Evolutionary conservation across 1,140 invertebrate genomes (phyloP).

Genomic region (Melipona quadrifasciata): DNA sequence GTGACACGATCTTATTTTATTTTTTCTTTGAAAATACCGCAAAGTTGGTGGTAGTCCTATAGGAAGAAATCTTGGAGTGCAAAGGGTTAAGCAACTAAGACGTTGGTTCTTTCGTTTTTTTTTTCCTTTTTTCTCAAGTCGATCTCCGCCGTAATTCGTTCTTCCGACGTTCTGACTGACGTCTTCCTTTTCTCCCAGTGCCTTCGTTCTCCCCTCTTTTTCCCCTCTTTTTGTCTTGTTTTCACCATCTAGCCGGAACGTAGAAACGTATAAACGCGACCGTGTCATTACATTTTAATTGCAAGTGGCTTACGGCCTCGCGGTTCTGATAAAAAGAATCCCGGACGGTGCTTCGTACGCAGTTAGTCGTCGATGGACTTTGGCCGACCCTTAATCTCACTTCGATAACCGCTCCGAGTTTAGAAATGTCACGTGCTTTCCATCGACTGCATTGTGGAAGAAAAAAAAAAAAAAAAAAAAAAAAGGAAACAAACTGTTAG

Average conservation of each 20-base stretch:
- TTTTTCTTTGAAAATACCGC: too few relatives aligned
- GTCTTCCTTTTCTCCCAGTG: not conserved
- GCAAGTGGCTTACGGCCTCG: constrained; percentile 79
- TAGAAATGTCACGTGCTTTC: not conserved
- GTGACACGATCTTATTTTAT: too few relatives aligned
- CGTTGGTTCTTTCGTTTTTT: not conserved
- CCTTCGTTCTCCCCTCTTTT: not conserved
- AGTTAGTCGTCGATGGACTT: constrained; percentile 60
- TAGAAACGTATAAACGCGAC: constrained; percentile 67
- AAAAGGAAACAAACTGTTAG: too few relatives aligned
- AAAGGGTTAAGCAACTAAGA: not conserved
- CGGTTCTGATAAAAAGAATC: constrained; percentile 80
- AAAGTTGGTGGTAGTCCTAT: too few relatives aligned
- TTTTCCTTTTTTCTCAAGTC: not conserved
- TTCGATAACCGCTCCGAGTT: too few relatives aligned
- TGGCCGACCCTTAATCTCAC: constrained; percentile 19
- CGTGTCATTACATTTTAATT: constrained; percentile 76
- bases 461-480: too few relatives aligned
- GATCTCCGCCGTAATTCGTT: too few relatives aligned
- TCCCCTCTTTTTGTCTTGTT: not conserved
- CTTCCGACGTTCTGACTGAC: not conserved
- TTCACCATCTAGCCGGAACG: constrained; percentile 8
- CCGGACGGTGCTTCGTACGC: constrained; percentile 78
- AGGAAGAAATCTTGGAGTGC: too few relatives aligned
- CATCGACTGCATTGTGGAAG: not conserved